Evolutionary conservation across 1,140 invertebrate species (phyloP).

Genomic region (Mercenaria mercenaria): DNA sequence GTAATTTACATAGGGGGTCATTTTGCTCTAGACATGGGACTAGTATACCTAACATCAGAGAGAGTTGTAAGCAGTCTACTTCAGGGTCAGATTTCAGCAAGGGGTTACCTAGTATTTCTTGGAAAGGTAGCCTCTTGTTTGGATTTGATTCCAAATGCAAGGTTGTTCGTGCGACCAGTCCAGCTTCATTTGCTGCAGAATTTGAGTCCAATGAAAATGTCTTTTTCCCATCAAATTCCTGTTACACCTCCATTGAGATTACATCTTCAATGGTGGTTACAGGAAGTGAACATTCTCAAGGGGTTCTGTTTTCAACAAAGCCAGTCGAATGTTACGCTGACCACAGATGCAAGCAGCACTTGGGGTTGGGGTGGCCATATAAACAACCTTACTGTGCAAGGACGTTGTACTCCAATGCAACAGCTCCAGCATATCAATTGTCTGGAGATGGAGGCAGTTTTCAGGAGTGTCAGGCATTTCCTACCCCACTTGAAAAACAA

Average conservation of each 20-base stretch:
- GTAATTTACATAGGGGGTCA: slow-evolving; percentile 33
- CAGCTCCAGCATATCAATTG: slow-evolving; percentile 57
- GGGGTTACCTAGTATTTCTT: slow-evolving; percentile 25
- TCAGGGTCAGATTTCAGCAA: neutral
- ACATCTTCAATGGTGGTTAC: slow-evolving; percentile 36
- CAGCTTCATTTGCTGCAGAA: slow-evolving; percentile 52
- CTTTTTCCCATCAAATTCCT: neutral
- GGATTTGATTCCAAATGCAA: slow-evolving; percentile 52
- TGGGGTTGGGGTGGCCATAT: slow-evolving; percentile 41
- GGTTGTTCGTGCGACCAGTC: slow-evolving; percentile 59
- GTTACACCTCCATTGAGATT: neutral
- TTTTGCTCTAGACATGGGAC: neutral
- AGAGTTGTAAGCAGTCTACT: slow-evolving; percentile 14
- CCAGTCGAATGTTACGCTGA: neutral
- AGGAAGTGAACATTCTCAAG: slow-evolving; percentile 43
- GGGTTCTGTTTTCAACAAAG: slow-evolving; percentile 12
- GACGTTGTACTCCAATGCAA: slow-evolving; percentile 15
- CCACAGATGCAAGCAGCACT: slow-evolving; percentile 44
- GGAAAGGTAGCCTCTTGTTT: slow-evolving; percentile 45
- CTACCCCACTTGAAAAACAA: slow-evolving; percentile 1
- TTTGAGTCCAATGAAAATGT: slow-evolving; percentile 48
- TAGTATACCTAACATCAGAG: slow-evolving; percentile 41
- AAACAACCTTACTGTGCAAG: slow-evolving; percentile 39
- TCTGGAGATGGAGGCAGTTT: slow-evolving; percentile 62
- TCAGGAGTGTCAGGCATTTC: slow-evolving; percentile 55